Percentiles rank a stretch among this genome's conserved stretches.
phyloP scores from a whole-genome alignment of 2,797 vertebrate species.

The Leptatherina wallacei region DNA sequence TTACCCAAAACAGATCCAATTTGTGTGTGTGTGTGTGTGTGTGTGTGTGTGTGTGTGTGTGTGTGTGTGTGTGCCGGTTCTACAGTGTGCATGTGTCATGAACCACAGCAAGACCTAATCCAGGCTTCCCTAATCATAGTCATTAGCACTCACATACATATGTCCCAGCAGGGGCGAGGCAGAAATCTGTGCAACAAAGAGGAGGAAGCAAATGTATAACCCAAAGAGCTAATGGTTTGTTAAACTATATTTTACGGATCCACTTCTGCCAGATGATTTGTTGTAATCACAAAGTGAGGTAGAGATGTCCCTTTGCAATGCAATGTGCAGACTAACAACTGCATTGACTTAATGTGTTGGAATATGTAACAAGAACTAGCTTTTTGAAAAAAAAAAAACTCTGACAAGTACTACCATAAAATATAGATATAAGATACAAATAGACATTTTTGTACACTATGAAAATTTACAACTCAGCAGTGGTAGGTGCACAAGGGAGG shows the following conservation, averaged over 20 bases:
- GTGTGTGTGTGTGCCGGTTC: conserved; percentile 20
- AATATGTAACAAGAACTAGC: not conserved
- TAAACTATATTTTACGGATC: conserved; percentile 56
- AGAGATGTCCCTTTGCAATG: conserved; percentile 39
- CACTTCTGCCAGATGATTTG: conserved; percentile 55
- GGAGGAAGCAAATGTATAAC: conserved; percentile 59
- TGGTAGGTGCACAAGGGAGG: not conserved
- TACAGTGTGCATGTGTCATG: conserved; percentile 47
- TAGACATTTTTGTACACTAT: not conserved
- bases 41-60: conserved; percentile 38
- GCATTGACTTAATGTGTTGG: not conserved
- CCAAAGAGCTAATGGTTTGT: conserved; percentile 72
- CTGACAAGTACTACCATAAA: not conserved
- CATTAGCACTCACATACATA: conserved; percentile 72
- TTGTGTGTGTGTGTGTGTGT: conserved; percentile 38
- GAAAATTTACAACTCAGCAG: not conserved
- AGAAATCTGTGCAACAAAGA: conserved; percentile 37
- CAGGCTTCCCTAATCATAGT: conserved; percentile 75
- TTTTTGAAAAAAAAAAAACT: not conserved
- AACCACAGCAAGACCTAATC: conserved; percentile 74
- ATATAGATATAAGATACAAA: not conserved
- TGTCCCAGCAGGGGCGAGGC: conserved; percentile 36
- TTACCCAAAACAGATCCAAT: conserved; percentile 58
- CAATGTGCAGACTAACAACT: not conserved
- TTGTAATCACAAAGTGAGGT: conserved; percentile 61